Conservation (phyloP, 2,797 vertebrate genomes). For the Sparidentex hasta region DNA sequence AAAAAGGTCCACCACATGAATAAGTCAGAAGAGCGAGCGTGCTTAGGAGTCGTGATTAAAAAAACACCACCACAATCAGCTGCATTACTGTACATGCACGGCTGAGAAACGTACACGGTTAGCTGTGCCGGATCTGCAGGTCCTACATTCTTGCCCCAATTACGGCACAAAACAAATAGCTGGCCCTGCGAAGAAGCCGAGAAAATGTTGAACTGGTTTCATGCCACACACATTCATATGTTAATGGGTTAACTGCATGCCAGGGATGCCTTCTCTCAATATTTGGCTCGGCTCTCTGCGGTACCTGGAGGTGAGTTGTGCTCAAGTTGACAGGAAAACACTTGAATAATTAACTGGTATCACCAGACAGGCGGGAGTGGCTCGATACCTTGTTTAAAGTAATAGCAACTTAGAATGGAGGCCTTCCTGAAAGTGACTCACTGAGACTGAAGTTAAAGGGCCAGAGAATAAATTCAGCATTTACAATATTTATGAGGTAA, state of each 20-base stretch:
- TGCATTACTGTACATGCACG: conserved; percentile 16
- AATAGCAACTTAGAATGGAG: neutral
- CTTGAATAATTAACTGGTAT: conserved; percentile 64
- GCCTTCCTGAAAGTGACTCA: neutral
- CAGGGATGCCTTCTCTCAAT: conserved; percentile 43
- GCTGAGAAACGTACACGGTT: conserved; percentile 35
- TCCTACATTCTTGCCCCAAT: conserved; percentile 82
- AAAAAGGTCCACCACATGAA: conserved; percentile 78
- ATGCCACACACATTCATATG: conserved; percentile 73
- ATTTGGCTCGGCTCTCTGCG: neutral
- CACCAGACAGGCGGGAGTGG: conserved; percentile 3
- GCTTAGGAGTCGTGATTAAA: conserved; percentile 59
- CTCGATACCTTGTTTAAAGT: conserved; percentile 15
- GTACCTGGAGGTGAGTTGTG: conserved; percentile 14
- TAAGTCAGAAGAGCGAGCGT: conserved; percentile 71
- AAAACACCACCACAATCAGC: conserved; percentile 34
- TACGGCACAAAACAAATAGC: conserved; percentile 79
- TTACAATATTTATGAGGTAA: too few relatives aligned
- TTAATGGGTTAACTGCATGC: conserved; percentile 65
- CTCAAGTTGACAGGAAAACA: conserved; percentile 41
- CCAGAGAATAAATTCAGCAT: too few relatives aligned
- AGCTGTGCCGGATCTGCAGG: conserved; percentile 57
- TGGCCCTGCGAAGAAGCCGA: conserved; percentile 31
- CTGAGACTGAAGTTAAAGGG: too few relatives aligned
- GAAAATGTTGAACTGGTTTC: conserved; percentile 72